Base-by-base conservation (phyloP, 2,888 invertebrate genomes). In the Apotomis turbidana region DNA sequence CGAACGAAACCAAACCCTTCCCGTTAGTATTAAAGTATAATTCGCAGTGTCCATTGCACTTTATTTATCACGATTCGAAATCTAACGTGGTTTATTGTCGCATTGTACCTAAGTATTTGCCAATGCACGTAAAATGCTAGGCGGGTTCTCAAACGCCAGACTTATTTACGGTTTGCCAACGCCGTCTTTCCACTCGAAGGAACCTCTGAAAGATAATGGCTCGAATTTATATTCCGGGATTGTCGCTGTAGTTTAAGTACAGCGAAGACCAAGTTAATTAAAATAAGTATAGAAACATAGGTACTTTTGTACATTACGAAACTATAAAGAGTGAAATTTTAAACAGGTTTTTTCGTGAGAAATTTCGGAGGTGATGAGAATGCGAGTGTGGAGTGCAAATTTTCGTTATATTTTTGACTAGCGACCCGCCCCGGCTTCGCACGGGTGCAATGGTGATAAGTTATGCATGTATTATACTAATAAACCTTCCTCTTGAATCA, bases 71-170 rank as follows among this genome's bases (percentile, higher is more conserved):
- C 89, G 83, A 90, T 89, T 84, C 76, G 82, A 80, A 82, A 85
- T 86, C 79, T 78, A 78, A 62, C 79, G 81, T 79, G 83, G 87
- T 87, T 90, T 89, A 87, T 84, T 85, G 89, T 89, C 88, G 91
- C 88, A 91, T 90, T 92, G 93, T 92, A 88, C 89, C 87, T 88
- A 90, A 90, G 92, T 91, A 92, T 92, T 92, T 90, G 90, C 91
- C 88, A 91, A 90, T 93, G 91, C 90, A 91, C 90, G 91, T 92
- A 90, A 91, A 92, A 88, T 90, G 85, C 91, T 88, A 87, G 88
- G 87, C 87, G 81, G 88, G 89, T 90, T 89, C 89, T 90, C 86
- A 87, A 90, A 91, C 82, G 90, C 88, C 90, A 91, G 88, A 86
- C 85, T 90, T 91, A 93, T 92, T 93, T 93, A 93, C 87, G 87